phyloP scores from a whole-genome alignment of 2,888 invertebrate species.

The Eilema caniola region DNA sequence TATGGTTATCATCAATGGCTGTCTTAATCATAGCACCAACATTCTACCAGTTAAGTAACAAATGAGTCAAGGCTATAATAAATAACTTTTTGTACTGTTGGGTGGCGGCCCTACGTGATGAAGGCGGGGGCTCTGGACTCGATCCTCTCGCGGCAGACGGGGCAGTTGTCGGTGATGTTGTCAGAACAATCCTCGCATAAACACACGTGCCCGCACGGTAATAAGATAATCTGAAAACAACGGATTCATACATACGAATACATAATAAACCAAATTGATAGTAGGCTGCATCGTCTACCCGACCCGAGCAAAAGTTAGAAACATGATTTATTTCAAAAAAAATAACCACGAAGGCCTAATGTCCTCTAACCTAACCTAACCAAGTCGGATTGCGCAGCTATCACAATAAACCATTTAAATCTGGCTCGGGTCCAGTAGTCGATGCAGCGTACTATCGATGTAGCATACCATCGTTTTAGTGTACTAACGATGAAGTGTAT shows the following conservation, averaged over 20 bases:
- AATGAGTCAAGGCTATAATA: background rate
- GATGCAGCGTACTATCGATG: too few relatives aligned
- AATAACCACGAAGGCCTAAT: too few relatives aligned
- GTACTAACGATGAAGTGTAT: too few relatives aligned
- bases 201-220: constrained; percentile 97
- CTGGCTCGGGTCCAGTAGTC: too few relatives aligned
- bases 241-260: too few relatives aligned
- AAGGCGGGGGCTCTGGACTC: constrained; percentile 91
- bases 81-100: constrained; percentile 9
- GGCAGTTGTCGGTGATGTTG: constrained; percentile 90
- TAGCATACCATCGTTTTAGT: too few relatives aligned
- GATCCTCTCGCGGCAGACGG: constrained; percentile 92
- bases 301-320: too few relatives aligned
- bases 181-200: constrained; percentile 95
- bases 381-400: too few relatives aligned
- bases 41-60: background rate
- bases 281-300: too few relatives aligned
- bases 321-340: too few relatives aligned
- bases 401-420: too few relatives aligned
- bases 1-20: background rate
- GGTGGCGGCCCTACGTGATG: constrained; percentile 85
- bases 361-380: too few relatives aligned
- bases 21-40: background rate
- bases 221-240: constrained; percentile 89
- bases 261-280: rapidly evolving